phyloP scores from a whole-genome alignment of 2,888 invertebrate species.

The Ichneumoninae sp. region DNA sequence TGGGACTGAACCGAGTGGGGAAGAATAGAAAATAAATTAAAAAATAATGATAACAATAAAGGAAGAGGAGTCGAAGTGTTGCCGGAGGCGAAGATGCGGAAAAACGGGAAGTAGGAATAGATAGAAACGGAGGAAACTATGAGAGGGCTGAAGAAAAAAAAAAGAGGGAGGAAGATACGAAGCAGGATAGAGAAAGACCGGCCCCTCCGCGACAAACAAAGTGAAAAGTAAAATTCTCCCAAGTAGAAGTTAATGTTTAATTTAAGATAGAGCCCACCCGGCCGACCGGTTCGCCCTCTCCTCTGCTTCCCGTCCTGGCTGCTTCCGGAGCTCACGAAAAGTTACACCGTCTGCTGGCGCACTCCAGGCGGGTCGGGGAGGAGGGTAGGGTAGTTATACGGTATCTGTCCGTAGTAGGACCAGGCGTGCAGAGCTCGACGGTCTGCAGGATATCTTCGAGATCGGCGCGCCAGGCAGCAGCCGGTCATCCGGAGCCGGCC shows the following conservation, averaged over 20 bases:
- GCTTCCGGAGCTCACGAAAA: conserved; percentile 68
- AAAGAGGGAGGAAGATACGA: conserved; percentile 29
- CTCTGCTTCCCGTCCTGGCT: conserved; percentile 61
- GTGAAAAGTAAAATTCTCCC: conserved; percentile 78
- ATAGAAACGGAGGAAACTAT: conserved; percentile 10
- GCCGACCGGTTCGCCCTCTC: conserved; percentile 43
- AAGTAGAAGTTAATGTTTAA: conserved; percentile 80
- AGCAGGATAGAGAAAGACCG: conserved; percentile 62
- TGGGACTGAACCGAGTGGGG: neutral
- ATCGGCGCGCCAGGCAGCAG: conserved; percentile 40
- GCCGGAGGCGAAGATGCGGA: conserved; percentile 26
- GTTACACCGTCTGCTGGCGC: conserved; percentile 68
- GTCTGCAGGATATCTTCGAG: conserved; percentile 47
- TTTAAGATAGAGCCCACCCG: conserved; percentile 77
- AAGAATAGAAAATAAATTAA: conserved; percentile 24
- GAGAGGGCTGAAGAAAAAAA: conserved; percentile 26
- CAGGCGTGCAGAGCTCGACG: conserved; percentile 26
- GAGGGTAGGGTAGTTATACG: conserved; percentile 26
- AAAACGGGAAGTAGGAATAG: conserved; percentile 17
- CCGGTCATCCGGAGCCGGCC: conserved; percentile 41
- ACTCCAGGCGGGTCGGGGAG: neutral
- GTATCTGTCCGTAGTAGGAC: conserved; percentile 19
- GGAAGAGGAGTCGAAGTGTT: neutral
- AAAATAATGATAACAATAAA: neutral
- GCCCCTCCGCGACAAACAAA: conserved; percentile 68